Evolutionary conservation across 2,888 invertebrate species (phyloP), one percentile per base, ranked within the genome.

Genomic region (Laspeyria flexula): DNA sequence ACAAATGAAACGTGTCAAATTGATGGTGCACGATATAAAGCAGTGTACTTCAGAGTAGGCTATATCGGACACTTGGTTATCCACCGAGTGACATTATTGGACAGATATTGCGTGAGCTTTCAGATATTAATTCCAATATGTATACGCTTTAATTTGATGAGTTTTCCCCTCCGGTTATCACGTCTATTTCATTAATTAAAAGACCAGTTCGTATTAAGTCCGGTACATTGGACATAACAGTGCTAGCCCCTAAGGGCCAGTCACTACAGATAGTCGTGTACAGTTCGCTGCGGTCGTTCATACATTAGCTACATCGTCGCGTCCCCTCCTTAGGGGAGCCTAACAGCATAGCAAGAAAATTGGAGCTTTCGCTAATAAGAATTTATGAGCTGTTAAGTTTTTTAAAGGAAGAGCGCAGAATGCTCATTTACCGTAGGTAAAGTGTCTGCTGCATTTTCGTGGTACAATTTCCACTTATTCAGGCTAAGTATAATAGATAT

Each of bases 271-370:
- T 13, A 13, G 43, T 16, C 34, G 42, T 33, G 21, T 18, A 29
- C n/a, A 13, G 27, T 31, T 45, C 41, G 43, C 35, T 54, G 62
- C 48, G 62, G 58, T 50, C 47, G 29, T 41, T 43, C 42, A 42
- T 42, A 49, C 51, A 64, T 64, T 58, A 58, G 58, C 54, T 61
- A 47, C 55, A 46, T 33, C 45, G 51, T 18, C 43, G 46, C 46
- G 45, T 51, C 34, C 45, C 13, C 43, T 57, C 54, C 54, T 46
- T 46, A 45, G 55, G 58, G 54, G 43, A 43, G 41, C 16, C 15
- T 27, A 52, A 44, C 43, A 43, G 15, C 38, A 49, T 21, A 40
- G 13, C 23, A 40, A 55, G 33, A 18, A 53, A 55, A 49, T 64
- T 45, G 46, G 41, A 48, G 41, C 35, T 55, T 38, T 44, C 34